Conservation (phyloP, 2,797 vertebrate species). For the Gymnocypris eckloni region DNA sequence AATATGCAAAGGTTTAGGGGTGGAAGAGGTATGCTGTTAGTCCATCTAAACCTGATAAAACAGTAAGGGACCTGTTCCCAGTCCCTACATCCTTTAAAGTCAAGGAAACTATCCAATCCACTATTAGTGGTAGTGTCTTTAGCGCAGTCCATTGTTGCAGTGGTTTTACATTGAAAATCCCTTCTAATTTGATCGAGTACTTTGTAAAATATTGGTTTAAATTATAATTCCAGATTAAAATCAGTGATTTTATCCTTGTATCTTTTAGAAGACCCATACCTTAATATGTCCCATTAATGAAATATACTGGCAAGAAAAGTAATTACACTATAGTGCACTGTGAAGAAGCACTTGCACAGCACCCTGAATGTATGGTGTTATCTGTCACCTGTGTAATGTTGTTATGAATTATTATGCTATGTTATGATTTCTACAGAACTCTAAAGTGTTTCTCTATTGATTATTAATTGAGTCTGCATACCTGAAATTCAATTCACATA, state of each 20-base stretch:
- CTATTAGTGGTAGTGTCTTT: constrained; percentile 55
- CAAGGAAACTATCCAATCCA: not conserved
- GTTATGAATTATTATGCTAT: not conserved
- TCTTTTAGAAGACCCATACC: not conserved
- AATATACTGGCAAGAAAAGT: not conserved
- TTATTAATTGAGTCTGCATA: not conserved
- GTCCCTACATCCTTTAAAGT: constrained; percentile 48
- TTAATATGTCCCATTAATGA: not conserved
- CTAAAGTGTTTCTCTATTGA: not conserved
- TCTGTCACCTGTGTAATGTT: not conserved
- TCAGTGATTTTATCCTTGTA: not conserved
- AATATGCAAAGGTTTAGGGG: not conserved
- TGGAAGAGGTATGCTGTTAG: not conserved
- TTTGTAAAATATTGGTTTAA: not conserved
- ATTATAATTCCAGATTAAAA: not conserved
- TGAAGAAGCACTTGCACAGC: not conserved
- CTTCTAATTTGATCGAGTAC: constrained; percentile 24
- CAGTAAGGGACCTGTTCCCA: not conserved
- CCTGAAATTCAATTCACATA: not conserved
- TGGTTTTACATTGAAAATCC: constrained; percentile 64
- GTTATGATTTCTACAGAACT: not conserved
- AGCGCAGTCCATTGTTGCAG: constrained; percentile 55
- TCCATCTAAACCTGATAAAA: not conserved
- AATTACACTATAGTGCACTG: not conserved
- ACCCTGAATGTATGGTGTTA: not conserved